phyloP scores from a whole-genome alignment of 2,113 vertebrate species.

The Rousettus leschenaultii region DNA sequence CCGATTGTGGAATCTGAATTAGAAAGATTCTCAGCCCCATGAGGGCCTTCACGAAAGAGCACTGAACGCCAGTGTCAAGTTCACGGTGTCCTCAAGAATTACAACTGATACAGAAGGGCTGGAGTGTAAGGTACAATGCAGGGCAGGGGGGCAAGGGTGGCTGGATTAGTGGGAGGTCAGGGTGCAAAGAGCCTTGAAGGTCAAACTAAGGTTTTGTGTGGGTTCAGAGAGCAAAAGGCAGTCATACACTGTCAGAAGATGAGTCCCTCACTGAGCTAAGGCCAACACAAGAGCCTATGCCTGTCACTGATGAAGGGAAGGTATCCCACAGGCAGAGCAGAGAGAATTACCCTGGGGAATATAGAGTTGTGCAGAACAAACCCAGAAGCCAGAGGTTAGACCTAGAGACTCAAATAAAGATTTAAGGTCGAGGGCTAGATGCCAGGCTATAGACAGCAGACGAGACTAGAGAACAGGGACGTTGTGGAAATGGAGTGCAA shows the following conservation, averaged over 20 bases:
- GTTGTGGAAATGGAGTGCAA: not conserved
- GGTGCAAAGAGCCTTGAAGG: not conserved
- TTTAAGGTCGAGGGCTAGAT: not conserved
- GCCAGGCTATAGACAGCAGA: not conserved
- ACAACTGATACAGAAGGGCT: not conserved
- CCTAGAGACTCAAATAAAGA: not conserved
- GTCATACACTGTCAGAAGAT: not conserved
- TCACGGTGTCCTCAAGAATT: not conserved
- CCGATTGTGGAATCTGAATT: not conserved
- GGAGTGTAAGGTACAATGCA: too few relatives aligned
- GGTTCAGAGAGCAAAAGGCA: not conserved
- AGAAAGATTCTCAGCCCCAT: not conserved
- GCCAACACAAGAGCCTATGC: fast-evolving
- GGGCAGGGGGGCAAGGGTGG: not conserved
- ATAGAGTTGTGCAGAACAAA: not conserved
- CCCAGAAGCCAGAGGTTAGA: not conserved
- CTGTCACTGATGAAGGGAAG: not conserved
- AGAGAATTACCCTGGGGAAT: not conserved
- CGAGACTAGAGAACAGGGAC: not conserved
- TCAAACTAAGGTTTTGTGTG: not conserved
- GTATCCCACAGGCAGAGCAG: not conserved
- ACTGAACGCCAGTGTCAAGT: not conserved
- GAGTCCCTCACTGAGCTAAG: not conserved
- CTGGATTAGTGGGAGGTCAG: not conserved
- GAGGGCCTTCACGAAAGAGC: not conserved